phyloP scores from a whole-genome alignment of 2,888 invertebrate genomes.

The Hirtodrosophila histrioides region DNA sequence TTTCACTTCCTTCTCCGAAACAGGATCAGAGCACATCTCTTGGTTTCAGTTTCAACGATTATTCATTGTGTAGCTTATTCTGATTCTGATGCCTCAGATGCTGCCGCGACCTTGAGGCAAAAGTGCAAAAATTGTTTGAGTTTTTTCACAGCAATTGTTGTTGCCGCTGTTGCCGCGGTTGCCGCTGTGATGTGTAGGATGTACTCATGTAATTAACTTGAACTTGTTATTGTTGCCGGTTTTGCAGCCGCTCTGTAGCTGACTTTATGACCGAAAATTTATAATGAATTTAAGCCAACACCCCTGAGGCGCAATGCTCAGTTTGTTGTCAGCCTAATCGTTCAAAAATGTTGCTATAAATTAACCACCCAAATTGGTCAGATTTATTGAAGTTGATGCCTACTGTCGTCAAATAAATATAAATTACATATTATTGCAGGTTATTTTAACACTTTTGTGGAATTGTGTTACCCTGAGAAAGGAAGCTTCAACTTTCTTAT shows the following conservation, averaged over 20 bases:
- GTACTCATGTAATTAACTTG: conserved; percentile 70
- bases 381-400: conserved; percentile 7
- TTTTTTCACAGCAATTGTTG: conserved; percentile 21
- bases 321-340: conserved; percentile 29
- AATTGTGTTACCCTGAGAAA: not conserved
- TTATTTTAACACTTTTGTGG: conserved; percentile 1
- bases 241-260: conserved; percentile 28
- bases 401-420: conserved; percentile 33
- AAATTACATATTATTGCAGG: conserved; percentile 3
- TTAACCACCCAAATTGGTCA: conserved; percentile 24
- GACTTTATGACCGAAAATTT: conserved; percentile 57
- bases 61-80: conserved; percentile 46
- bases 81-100: conserved; percentile 9
- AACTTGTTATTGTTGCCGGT: conserved; percentile 65
- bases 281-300: conserved; percentile 46
- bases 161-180: conserved; percentile 13
- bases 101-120: conserved; percentile 62
- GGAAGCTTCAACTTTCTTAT: not conserved
- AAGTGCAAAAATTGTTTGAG: conserved; percentile 63
- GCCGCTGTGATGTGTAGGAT: conserved; percentile 59
- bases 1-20: conserved; percentile 47
- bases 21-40: conserved; percentile 42
- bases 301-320: conserved; percentile 6
- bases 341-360: conserved; percentile 45
- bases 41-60: conserved; percentile 34